Conservation (phyloP, 1,140 invertebrate species). For the Zaprionus ornatus region DNA sequence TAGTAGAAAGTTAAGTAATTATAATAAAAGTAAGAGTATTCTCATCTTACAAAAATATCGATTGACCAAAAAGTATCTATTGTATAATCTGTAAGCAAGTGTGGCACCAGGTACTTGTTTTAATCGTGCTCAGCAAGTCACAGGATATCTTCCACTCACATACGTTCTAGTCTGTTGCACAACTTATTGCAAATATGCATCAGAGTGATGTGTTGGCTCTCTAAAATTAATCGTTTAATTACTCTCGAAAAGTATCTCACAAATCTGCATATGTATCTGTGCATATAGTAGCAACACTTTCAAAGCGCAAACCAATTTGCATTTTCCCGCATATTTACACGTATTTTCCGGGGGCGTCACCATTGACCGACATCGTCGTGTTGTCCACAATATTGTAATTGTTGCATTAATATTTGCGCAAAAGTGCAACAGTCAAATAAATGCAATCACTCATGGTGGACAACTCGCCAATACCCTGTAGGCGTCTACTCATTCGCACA, state of each 20-base stretch:
- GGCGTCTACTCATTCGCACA: not conserved
- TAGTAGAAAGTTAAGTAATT: too few relatives aligned
- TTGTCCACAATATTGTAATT: conserved; percentile 33
- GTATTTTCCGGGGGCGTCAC: conserved; percentile 16
- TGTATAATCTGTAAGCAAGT: too few relatives aligned
- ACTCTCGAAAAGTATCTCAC: not conserved
- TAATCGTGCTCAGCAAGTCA: too few relatives aligned
- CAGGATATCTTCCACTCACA: not conserved
- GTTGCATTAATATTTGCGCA: conserved; percentile 9
- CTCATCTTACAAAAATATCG: too few relatives aligned
- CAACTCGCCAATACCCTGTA: not conserved
- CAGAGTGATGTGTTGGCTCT: not conserved
- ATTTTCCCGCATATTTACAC: conserved; percentile 36
- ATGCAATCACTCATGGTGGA: not conserved
- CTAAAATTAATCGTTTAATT: conserved; percentile 6
- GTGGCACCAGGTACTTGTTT: too few relatives aligned
- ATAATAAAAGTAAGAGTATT: too few relatives aligned
- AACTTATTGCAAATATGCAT: not conserved
- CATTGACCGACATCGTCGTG: conserved; percentile 8
- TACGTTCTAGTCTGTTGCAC: not conserved
- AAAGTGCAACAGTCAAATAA: not conserved
- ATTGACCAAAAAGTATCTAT: too few relatives aligned
- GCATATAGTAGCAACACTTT: not conserved
- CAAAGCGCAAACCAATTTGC: conserved; percentile 27
- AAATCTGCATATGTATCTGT: not conserved